Evolutionary conservation across 2,888 invertebrate species (phyloP).

Genomic region (Pterobdella sp.): DNA sequence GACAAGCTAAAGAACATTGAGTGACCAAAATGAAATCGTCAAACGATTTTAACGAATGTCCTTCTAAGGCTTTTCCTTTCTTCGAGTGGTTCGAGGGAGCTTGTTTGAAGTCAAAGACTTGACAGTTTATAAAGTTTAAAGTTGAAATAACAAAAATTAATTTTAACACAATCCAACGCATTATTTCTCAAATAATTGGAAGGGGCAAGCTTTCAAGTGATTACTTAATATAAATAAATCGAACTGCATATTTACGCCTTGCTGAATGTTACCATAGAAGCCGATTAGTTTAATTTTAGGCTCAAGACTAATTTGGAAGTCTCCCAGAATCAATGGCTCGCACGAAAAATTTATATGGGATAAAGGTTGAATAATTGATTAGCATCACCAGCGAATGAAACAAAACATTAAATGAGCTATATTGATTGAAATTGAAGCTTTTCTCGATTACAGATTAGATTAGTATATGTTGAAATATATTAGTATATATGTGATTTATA

Average conservation of each 20-base stretch:
- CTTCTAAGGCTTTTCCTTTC: slow-evolving; percentile 36
- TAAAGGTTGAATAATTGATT: too few relatives aligned
- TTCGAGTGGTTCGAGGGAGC: slow-evolving; percentile 29
- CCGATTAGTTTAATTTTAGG: not conserved
- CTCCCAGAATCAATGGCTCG: not conserved
- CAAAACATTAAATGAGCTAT: too few relatives aligned
- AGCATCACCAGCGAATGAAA: too few relatives aligned
- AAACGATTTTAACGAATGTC: slow-evolving; percentile 36
- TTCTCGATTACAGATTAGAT: too few relatives aligned
- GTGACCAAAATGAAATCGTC: slow-evolving; percentile 38
- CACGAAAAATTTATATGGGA: too few relatives aligned
- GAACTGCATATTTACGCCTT: not conserved
- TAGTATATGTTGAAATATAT: too few relatives aligned
- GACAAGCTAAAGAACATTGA: slow-evolving; percentile 45
- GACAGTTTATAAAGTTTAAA: not conserved
- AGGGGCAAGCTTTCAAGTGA: too few relatives aligned
- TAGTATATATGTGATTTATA: too few relatives aligned
- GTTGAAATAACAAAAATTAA: not conserved
- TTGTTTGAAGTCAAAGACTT: slow-evolving; percentile 30
- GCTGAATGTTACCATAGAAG: not conserved
- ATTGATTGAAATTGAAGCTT: too few relatives aligned
- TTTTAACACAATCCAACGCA: not conserved
- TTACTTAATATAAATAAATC: too few relatives aligned
- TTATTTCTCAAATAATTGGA: not conserved
- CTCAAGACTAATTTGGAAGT: not conserved